Evolutionary conservation across 2,113 vertebrate species (phyloP), one percentile per base, ranked within the genome.

Genomic region (Xerus inauris): DNA sequence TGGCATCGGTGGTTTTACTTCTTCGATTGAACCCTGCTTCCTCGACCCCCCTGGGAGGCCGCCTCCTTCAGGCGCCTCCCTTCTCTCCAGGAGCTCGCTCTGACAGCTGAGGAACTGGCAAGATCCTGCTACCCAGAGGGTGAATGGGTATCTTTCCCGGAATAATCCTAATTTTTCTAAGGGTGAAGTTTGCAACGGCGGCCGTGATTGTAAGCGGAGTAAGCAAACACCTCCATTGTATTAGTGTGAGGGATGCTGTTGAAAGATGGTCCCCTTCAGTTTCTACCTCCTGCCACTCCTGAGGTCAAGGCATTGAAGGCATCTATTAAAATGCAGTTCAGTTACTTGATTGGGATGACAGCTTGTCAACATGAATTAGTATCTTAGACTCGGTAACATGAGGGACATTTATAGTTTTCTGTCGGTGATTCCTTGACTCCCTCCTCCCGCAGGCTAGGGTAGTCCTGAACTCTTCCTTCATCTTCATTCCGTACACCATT

Each of bases 91-190:
- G 97, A 96, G 76, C 89, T 97, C 96, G 97, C 91, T 95, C 95
- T 97, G 97, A 98, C 97, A 97, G 97, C 97, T 51, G 97, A 96
- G 96, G 97, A 98, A 97, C 95, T 98, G 97, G 95, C 97, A 98
- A 98, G 97, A 98, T 97, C 93, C 97, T 91, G 95, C 97, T 98
- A 97, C 89, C 97, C 97, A 96, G 91, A 97, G 97, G 96, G 97
- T 98, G 97, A 98, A 98, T 98, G 97, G 97, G 97, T 98, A 94
- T 98, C 97, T 98, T 98, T 98, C 97, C 95, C 9, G 97, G 97
- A 98, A 97, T 98, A 97, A 97, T 98, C 97, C 96, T 98, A 97
- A 96, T 98, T 98, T 98, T 98, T 97, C 97, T 98, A 98, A 98
- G 97, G 97, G 97, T 97, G 97, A 97, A 98, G 97, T 98, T 98